Percentiles rank a stretch among this genome's conserved stretches.
These are phyloP conservation scores for Palythoa heliodiscus DNA, from an alignment of 92 coral and sea anemone genomes.

Conservation along the genomic window DNA sequence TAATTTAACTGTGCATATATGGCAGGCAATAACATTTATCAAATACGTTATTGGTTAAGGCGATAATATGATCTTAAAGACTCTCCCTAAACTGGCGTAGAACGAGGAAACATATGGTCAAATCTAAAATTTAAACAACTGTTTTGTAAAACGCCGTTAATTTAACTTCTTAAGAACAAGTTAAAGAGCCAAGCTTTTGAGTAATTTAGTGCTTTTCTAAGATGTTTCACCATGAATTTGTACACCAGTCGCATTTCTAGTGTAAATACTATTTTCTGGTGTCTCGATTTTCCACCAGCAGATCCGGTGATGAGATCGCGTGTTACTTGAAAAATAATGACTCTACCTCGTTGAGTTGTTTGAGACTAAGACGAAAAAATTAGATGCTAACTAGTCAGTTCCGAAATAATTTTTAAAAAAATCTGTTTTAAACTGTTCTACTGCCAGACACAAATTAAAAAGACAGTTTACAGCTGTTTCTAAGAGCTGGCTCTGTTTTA, in stretches of 20 bases:
- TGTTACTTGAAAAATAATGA: constrained; percentile 6
- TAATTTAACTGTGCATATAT: constrained; percentile 1
- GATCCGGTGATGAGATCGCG: background rate
- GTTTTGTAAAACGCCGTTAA: constrained; percentile 1
- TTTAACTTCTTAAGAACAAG: constrained; percentile 10
- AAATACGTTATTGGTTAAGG: background rate
- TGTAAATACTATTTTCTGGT: constrained; percentile 13
- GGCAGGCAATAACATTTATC: background rate
- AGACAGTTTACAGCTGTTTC: background rate
- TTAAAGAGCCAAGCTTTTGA: background rate
- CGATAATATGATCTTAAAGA: constrained; percentile 14
- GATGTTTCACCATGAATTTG: constrained; percentile 18
- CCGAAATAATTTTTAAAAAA: background rate
- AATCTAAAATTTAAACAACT: background rate
- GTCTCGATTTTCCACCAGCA: constrained; percentile 22
- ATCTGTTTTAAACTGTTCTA: background rate
- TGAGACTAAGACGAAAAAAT: too few species aligned
- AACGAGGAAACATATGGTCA: background rate
- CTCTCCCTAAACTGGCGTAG: background rate
- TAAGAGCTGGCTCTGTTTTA: background rate
- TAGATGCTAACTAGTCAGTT: background rate
- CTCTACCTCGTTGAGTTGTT: background rate
- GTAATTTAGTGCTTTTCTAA: background rate
- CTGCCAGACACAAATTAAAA: background rate
- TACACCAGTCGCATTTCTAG: constrained; percentile 4